Conservation (phyloP, 2,113 vertebrate species). For the Sitta europaea region DNA sequence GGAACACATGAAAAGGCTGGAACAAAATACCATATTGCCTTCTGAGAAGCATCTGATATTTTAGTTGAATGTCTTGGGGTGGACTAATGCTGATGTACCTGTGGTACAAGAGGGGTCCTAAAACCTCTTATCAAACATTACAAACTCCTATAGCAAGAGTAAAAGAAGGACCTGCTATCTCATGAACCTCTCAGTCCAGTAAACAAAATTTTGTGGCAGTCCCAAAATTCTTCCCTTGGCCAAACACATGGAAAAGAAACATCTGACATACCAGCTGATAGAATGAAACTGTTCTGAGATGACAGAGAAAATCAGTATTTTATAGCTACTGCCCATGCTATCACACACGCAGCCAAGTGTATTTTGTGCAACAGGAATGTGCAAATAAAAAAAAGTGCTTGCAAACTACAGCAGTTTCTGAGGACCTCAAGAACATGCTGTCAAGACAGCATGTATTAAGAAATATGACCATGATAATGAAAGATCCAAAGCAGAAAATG, state of each 20-base stretch:
- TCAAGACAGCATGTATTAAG: background rate
- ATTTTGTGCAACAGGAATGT: background rate
- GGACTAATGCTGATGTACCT: background rate
- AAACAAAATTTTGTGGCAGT: background rate
- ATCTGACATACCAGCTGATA: background rate
- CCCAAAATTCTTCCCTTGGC: background rate
- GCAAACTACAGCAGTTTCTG: background rate
- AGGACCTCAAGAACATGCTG: background rate
- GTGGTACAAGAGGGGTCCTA: background rate
- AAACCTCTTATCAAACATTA: background rate
- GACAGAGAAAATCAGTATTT: background rate
- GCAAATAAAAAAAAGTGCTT: background rate
- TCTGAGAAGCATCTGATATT: background rate
- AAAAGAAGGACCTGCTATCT: background rate
- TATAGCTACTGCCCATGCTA: background rate
- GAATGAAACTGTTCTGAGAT: background rate
- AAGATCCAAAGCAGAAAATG: constrained; percentile 5
- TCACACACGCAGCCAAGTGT: background rate
- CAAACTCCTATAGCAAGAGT: background rate
- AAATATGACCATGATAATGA: background rate
- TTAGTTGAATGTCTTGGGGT: background rate
- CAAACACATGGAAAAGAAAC: background rate
- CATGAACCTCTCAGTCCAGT: background rate
- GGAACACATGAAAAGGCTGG: background rate
- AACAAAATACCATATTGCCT: background rate